Base-by-base conservation (phyloP, 2,113 vertebrate species). In the Psittacula cyanocephala region DNA sequence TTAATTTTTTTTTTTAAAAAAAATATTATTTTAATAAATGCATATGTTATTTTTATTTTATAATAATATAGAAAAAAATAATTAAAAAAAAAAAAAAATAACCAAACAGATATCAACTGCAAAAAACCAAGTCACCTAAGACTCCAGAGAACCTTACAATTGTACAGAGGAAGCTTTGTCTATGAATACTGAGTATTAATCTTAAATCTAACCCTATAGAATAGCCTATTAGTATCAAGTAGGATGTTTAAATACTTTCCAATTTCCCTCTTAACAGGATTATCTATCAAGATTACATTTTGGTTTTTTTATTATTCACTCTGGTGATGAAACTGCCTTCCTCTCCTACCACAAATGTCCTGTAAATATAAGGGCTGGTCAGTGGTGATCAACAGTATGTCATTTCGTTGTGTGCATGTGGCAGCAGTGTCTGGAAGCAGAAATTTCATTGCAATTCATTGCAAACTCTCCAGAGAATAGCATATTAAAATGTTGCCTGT, bases 271-370 rank as follows among this genome's bases (percentile, higher is more conserved):
- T 92, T 97, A 95, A 91, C 55, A 91, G 64, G 81, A 78, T 96
- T 97, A 90, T 79, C 78, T 88, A 55, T 81, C 70, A 96, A 92
- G 85, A 80, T 91, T 95, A 91, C 63, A 67, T 89, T 95, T 97
- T 85, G 78, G 84, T 44, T 79, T 59, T 85, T 77, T 57, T 49
- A 52, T 90, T 95, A 77, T 83, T 97, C 79, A 88, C 72, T 75
- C 62, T 89, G 35, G 62, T 52, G 81, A 81, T 78, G 76, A 89
- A 92, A 78, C 33, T 88, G 43, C 22, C 67, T 88, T 96, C 39
- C 43, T 83, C 33, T 93, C 24, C 77, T 65, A 78, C 80, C 62
- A 68, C 81, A 95, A 90, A 71, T 71, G 39, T 81, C 75, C 53
- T 84, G 55, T 67, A 93, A 95, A 91, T 87, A 93, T 65, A 64